A percentile compares a stretch with the other conserved stretches of the same genome.
These are phyloP conservation scores for Microctonus brassicae DNA, from an alignment of 2,888 invertebrate genomes.

Conservation along the genomic window DNA sequence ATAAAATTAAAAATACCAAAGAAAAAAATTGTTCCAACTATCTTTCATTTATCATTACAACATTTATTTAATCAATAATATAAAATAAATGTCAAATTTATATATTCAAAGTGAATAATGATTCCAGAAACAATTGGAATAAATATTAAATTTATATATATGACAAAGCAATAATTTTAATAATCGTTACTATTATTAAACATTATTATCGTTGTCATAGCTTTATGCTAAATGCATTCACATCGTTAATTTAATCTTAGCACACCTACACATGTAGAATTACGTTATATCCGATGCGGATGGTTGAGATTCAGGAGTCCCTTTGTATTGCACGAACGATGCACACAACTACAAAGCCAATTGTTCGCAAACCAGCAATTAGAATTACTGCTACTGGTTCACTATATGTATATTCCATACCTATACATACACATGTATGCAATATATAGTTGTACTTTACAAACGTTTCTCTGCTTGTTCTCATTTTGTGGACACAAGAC, in stretches of 20 bases:
- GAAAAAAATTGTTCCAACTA: not conserved
- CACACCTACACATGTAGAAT: not conserved
- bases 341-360: conserved; percentile 16
- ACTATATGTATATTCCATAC: not conserved
- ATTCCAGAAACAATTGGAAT: no score
- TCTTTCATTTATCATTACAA: not conserved
- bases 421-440: not conserved
- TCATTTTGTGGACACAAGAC: conserved; percentile 9
- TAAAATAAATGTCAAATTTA: not conserved
- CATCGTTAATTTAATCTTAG: not conserved
- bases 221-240: not conserved
- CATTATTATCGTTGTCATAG: not conserved
- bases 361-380: conserved; percentile 35
- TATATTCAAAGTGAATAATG: no score
- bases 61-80: not conserved
- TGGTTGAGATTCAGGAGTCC: conserved; percentile 19
- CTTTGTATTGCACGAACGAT: conserved; percentile 30
- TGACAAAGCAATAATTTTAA: not conserved
- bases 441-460: not conserved
- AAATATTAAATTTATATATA: no score
- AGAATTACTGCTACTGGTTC: conserved; percentile 28
- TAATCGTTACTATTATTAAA: not conserved
- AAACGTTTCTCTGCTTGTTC: conserved; percentile 5
- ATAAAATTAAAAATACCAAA: not conserved
- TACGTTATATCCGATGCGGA: not conserved